phyloP scores from a whole-genome alignment of 2,797 vertebrate species.

The Distichodus sexfasciatus region DNA sequence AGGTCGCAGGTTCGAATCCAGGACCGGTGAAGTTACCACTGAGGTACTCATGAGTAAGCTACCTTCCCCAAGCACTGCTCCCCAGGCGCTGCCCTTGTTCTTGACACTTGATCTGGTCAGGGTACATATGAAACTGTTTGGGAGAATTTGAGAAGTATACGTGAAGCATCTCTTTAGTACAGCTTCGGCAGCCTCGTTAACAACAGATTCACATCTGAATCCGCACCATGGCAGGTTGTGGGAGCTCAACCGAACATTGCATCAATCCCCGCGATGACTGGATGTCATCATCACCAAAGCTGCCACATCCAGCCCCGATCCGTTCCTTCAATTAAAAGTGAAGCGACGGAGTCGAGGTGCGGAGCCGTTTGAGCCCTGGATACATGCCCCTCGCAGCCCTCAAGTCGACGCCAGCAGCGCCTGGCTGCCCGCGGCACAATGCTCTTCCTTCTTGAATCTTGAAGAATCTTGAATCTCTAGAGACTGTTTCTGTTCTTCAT shows the following conservation, averaged over 20 bases:
- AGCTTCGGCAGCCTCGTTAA: not conserved
- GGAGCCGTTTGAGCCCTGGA: slow-evolving; percentile 9
- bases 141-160: too few relatives aligned
- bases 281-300: slow-evolving; percentile 46
- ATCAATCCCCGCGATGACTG: slow-evolving; percentile 28
- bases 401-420: slow-evolving; percentile 21
- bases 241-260: slow-evolving; percentile 34
- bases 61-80: too few relatives aligned
- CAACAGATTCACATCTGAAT: not conserved
- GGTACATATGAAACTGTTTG: too few relatives aligned
- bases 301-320: slow-evolving; percentile 17
- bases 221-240: slow-evolving; percentile 20
- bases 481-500: slow-evolving; percentile 34
- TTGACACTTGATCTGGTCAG: too few relatives aligned
- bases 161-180: too few relatives aligned
- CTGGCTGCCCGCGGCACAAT: slow-evolving; percentile 33
- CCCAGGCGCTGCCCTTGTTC: too few relatives aligned
- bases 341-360: not conserved
- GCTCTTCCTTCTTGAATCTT: too few relatives aligned
- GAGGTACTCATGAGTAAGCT: too few relatives aligned
- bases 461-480: too few relatives aligned
- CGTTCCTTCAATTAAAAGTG: slow-evolving; percentile 36
- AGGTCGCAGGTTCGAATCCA: too few relatives aligned
- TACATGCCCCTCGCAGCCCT: slow-evolving; percentile 36
- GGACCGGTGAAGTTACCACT: too few relatives aligned